These are phyloP conservation scores for Drosophila neocordata DNA, from an alignment of 1,140 invertebrate genomes.

Conservation along the genomic window DNA sequence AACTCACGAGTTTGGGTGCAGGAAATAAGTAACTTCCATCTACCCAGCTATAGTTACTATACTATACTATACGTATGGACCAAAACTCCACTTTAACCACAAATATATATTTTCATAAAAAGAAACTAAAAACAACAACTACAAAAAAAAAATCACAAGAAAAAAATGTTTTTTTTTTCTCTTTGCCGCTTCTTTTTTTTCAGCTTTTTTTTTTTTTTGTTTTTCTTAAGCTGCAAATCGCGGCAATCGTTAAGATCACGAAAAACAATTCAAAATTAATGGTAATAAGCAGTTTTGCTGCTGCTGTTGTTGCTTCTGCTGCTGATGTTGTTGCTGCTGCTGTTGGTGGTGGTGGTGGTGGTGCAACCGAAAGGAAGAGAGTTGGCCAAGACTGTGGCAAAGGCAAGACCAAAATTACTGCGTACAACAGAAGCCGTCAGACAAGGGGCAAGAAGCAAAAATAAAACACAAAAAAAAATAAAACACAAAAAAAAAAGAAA, in stretches of 20 bases:
- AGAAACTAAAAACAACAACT: conserved; percentile 5
- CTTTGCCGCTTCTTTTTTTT: conserved; percentile 16
- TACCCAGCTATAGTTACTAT: conserved; percentile 22
- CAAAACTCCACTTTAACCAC: conserved; percentile 12
- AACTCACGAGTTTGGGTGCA: conserved; percentile 51
- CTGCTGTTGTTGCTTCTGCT: conserved; percentile 31
- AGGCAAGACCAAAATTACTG: conserved; percentile 71
- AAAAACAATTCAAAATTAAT: conserved; percentile 83
- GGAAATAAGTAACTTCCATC: conserved; percentile 30
- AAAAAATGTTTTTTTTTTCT: conserved; percentile 7
- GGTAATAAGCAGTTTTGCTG: conserved; percentile 81
- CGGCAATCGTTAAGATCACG: conserved; percentile 83
- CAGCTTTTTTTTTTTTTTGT: conserved; percentile 29
- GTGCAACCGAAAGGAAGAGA: conserved; percentile 8
- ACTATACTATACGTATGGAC: background rate
- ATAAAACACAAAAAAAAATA: conserved; percentile 21
- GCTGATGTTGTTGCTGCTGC: background rate
- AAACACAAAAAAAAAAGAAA: conserved; percentile 26
- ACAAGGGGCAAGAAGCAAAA: conserved; percentile 40
- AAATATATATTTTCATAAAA: conserved; percentile 73
- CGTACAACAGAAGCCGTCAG: conserved; percentile 82
- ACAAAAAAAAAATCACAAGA: too few species aligned
- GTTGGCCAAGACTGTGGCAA: conserved; percentile 3
- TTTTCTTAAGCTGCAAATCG: conserved; percentile 79
- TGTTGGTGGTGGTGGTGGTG: background rate